These are phyloP conservation scores for Opisthograptis luteolata DNA, from an alignment of 2,888 invertebrate genomes.

Conservation along the genomic window DNA sequence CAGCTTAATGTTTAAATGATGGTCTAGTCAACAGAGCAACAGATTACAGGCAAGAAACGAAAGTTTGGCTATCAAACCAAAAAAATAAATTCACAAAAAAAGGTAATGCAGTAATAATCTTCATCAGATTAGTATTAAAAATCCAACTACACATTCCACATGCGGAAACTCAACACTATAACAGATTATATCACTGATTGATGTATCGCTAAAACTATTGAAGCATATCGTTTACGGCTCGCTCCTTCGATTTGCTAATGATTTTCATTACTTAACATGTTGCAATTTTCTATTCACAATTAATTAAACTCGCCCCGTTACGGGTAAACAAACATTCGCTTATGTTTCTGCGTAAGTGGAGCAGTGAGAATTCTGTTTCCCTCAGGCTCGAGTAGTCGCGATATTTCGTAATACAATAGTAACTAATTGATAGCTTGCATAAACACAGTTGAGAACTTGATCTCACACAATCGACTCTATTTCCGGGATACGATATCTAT, in stretches of 20 bases:
- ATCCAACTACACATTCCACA: conserved; percentile 7
- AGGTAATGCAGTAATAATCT: not conserved
- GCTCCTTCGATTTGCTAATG: conserved; percentile 10
- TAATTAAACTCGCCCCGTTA: conserved; percentile 49
- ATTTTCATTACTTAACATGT: conserved; percentile 34
- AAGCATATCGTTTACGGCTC: conserved; percentile 13
- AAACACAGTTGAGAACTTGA: conserved; percentile 57
- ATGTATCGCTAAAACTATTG: conserved; percentile 22
- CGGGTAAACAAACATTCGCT: conserved; percentile 45
- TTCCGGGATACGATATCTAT: conserved; percentile 68
- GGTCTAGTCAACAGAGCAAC: too few relatives aligned
- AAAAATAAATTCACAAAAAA: not conserved
- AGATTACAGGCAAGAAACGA: too few relatives aligned
- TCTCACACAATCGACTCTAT: conserved; percentile 58
- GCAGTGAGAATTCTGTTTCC: conserved; percentile 59
- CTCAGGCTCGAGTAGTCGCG: conserved; percentile 50
- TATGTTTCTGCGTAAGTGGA: conserved; percentile 56
- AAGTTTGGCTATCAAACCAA: too few relatives aligned
- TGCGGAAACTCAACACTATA: conserved; percentile 14
- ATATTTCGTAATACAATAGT: conserved; percentile 73
- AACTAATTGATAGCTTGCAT: conserved; percentile 80
- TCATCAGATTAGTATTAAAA: not conserved
- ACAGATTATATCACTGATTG: conserved; percentile 17
- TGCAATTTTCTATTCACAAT: conserved; percentile 41
- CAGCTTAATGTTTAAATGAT: too few relatives aligned